phyloP scores from a whole-genome alignment of 2,113 vertebrate species.

The Melierax canorus region DNA sequence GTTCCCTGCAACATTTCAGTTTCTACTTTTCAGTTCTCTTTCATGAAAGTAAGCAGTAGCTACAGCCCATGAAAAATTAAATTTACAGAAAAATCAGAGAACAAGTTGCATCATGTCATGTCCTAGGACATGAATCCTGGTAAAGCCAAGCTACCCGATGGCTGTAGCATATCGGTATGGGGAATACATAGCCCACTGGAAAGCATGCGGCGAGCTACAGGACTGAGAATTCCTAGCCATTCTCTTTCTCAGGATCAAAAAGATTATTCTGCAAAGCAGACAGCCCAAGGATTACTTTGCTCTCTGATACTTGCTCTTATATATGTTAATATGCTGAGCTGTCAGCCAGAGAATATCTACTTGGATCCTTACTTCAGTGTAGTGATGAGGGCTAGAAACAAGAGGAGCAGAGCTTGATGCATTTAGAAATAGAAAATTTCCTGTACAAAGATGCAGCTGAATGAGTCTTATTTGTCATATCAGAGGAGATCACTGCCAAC shows the following conservation, averaged over 20 bases:
- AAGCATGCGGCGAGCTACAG: background rate
- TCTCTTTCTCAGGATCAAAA: background rate
- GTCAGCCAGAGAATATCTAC: background rate
- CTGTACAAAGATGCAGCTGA: background rate
- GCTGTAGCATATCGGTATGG: background rate
- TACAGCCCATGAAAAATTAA: background rate
- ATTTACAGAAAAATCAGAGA: background rate
- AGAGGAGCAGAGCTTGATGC: background rate
- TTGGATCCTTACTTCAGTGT: background rate
- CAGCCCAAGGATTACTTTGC: background rate
- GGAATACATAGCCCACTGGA: background rate
- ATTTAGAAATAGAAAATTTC: background rate
- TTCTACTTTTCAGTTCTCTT: background rate
- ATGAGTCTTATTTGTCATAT: background rate
- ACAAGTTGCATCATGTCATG: background rate
- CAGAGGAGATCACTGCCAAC: background rate
- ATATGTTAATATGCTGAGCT: background rate
- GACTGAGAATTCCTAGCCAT: background rate
- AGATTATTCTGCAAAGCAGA: background rate
- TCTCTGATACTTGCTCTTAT: background rate
- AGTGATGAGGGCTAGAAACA: background rate
- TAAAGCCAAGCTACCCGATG: background rate
- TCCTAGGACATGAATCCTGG: background rate
- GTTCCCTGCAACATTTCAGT: background rate
- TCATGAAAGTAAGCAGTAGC: background rate